Evolutionary conservation across 2,888 invertebrate species (phyloP), one percentile per base, ranked within the genome.

Genomic region (Drosophila affinis): DNA sequence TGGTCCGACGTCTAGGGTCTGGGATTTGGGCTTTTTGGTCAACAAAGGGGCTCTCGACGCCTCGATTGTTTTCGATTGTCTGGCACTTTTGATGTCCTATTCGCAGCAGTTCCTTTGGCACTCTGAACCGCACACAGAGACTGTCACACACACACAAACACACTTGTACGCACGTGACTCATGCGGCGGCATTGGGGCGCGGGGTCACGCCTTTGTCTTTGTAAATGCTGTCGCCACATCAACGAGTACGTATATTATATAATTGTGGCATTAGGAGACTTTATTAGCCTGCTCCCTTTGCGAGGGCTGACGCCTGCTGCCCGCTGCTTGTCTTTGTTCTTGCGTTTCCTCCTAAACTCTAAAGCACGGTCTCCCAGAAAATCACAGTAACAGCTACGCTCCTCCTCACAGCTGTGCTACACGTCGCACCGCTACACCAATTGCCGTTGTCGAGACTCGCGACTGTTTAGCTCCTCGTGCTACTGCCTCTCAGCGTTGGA

Each of bases 81-180:
- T 53, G 60, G 56, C 60, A 74, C 63, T 69, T 72, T 75, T 61
- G 39, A 48, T 62, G 55, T 55, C 44, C 24, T 21, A 44, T 52
- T 52, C 18, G 44, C 17, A 14, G 52, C 14, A 39, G 18, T 52
- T 52, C 51, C 63, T 46, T 60, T 59, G 6, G 32, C n/a, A 58
- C 67, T 60, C 54, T 60, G 14, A 14, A 72, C 62, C 64, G 55
- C 55, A 47, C 24, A 29, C 57, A 21, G 48, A 29, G 10, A 34
- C 34, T 34, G 34, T 34, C 44, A 34, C 67, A 69, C 55, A 48
- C 58, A 48, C 60, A 48, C 56, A 49, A 32, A 29, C 27, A 39
- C 52, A 60, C 34, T 21, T 24, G 12, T n/a, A 68, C 52, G 54
- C 82, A 82, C 82, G 81, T 82, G 81, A 81, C 78, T 85, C 82